phyloP scores from a whole-genome alignment of 2,888 invertebrate species.

The Panzeria rudis region DNA sequence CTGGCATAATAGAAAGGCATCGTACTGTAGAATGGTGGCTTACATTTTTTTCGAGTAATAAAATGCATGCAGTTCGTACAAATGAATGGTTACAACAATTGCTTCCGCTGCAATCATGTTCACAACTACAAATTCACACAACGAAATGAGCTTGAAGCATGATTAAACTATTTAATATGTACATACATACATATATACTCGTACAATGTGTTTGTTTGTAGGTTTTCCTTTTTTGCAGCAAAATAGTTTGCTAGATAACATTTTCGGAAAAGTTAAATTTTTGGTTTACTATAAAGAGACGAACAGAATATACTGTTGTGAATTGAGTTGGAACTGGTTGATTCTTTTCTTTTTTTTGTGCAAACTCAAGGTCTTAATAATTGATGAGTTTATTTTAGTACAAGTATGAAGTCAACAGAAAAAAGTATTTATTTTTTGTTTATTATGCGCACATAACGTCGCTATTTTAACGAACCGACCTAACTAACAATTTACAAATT shows the following conservation, averaged over 20 bases:
- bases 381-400: no score
- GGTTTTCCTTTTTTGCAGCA: not conserved
- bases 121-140: not conserved
- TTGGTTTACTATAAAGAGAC: not conserved
- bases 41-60: not conserved
- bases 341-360: no score
- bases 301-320: not conserved
- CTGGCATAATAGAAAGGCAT: not conserved
- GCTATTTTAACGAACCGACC: no score
- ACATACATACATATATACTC: no score
- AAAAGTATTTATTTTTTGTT: no score
- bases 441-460: no score
- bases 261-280: not conserved
- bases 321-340: no score
- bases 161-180: conserved; percentile 22
- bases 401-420: no score
- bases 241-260: not conserved
- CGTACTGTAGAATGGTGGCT: not conserved
- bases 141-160: not conserved
- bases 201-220: not conserved
- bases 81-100: conserved; percentile 8
- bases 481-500: no score
- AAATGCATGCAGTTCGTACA: conserved; percentile 27
- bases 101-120: conserved; percentile 4
- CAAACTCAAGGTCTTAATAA: no score